A percentile compares a stretch with the other conserved stretches of the same genome.
Conservation (phyloP, 2,113 vertebrate genomes). For the Caloenas nicobarica region DNA sequence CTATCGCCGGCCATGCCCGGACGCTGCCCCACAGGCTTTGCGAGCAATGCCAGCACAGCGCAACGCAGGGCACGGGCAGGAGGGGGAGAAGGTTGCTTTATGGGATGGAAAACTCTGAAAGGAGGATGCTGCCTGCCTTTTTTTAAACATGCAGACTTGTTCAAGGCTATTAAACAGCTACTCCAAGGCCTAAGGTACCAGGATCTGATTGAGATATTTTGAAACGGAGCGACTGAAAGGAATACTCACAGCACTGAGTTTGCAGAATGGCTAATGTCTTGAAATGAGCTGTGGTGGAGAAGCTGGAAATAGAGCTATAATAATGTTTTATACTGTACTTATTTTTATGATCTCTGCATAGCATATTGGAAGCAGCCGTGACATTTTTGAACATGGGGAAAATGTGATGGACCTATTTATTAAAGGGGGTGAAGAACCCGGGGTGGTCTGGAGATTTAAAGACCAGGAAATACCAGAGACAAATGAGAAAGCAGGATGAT, state of each 20-base stretch:
- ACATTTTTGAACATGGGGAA: neutral
- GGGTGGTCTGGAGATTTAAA: constrained; percentile 62
- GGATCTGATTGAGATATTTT: neutral
- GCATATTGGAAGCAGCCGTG: constrained; percentile 61
- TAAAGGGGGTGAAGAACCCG: constrained; percentile 55
- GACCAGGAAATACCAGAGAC: constrained; percentile 57
- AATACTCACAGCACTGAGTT: neutral
- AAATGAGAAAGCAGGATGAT: constrained; percentile 56
- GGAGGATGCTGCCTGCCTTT: neutral
- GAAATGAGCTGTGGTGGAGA: neutral
- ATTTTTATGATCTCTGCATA: constrained; percentile 28
- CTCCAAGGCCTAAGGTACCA: neutral
- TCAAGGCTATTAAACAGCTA: neutral
- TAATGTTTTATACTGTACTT: constrained; percentile 53
- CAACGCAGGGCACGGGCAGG: neutral
- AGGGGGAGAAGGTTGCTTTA: neutral
- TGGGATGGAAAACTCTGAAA: neutral
- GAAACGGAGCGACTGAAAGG: neutral
- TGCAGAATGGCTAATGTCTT: neutral
- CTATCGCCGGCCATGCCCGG: rapidly evolving
- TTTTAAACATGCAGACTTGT: neutral
- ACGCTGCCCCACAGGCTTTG: rapidly evolving
- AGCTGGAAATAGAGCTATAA: constrained; percentile 7
- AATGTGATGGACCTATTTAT: constrained; percentile 59
- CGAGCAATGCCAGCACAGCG: neutral